Percentiles rank a stretch among this genome's conserved stretches.
Conservation (phyloP, 2,888 invertebrate genomes). For the Aphelenchoides bicaudatus region DNA sequence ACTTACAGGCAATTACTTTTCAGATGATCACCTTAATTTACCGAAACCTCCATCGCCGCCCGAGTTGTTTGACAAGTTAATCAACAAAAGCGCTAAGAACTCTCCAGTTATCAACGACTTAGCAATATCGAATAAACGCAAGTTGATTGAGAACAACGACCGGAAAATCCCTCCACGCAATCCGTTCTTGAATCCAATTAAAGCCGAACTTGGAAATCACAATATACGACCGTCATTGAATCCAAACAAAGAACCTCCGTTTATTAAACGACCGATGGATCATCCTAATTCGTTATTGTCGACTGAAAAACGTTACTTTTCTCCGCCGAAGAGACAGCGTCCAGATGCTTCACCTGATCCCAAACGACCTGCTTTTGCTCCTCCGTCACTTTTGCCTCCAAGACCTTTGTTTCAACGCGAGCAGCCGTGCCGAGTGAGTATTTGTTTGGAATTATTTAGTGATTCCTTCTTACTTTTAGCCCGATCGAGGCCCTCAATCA, state of each 20-base stretch:
- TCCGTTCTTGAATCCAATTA: background rate
- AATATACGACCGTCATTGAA: too few relatives aligned
- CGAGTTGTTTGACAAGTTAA: too few relatives aligned
- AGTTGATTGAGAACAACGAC: background rate
- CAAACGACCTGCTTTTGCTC: conserved; percentile 6
- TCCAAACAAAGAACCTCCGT: too few relatives aligned
- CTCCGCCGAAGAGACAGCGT: background rate
- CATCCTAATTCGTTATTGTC: too few relatives aligned
- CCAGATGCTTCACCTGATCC: conserved; percentile 5
- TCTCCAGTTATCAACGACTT: background rate
- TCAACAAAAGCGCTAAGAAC: too few relatives aligned
- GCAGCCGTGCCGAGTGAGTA: background rate
- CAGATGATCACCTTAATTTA: background rate
- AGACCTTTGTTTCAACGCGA: background rate
- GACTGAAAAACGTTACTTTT: conserved; percentile 7
- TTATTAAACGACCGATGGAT: too few relatives aligned
- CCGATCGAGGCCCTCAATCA: background rate
- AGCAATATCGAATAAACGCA: too few relatives aligned
- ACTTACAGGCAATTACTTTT: background rate
- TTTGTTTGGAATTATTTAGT: background rate
- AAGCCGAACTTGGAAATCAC: too few relatives aligned
- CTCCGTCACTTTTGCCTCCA: conserved; percentile 2
- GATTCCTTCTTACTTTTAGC: background rate
- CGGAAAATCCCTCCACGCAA: background rate
- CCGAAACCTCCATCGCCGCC: too few relatives aligned